phyloP scores from a whole-genome alignment of 2,888 invertebrate genomes.

The Nomada lathburiana region DNA sequence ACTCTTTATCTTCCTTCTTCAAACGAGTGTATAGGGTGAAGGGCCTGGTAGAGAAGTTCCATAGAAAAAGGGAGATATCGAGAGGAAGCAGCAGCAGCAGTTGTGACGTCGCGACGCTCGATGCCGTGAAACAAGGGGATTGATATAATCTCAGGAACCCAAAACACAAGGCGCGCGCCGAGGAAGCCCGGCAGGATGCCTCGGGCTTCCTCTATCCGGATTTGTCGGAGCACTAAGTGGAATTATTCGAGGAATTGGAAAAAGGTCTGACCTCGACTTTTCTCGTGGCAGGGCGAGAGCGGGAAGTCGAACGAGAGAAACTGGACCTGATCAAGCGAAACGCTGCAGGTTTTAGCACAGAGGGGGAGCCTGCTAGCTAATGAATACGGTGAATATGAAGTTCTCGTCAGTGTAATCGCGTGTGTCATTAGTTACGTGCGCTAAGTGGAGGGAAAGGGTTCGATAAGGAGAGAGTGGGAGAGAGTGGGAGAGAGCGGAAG shows the following conservation, averaged over 20 bases:
- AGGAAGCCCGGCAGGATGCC: conserved; percentile 22
- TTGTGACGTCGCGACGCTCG: conserved; percentile 46
- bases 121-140: conserved; percentile 65
- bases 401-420: conserved; percentile 59
- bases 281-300: conserved; percentile 38
- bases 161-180: conserved; percentile 49
- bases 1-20: conserved; percentile 24
- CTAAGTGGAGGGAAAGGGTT: neutral
- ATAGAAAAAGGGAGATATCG: neutral
- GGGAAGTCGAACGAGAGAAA: conserved; percentile 23
- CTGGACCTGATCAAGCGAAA: conserved; percentile 49
- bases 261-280: conserved; percentile 57
- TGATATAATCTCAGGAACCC: conserved; percentile 71
- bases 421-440: conserved; percentile 46
- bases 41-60: neutral
- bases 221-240: conserved; percentile 72
- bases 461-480: neutral
- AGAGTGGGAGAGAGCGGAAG: conserved; percentile 18
- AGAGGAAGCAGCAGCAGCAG: neutral
- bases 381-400: conserved; percentile 60
- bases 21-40: neutral
- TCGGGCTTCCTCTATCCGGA: conserved; percentile 56
- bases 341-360: conserved; percentile 31
- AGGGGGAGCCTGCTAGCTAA: conserved; percentile 63
- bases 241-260: conserved; percentile 78